Base-by-base conservation (phyloP, 2,888 invertebrate species). In the Agrenia bidenticulata region DNA sequence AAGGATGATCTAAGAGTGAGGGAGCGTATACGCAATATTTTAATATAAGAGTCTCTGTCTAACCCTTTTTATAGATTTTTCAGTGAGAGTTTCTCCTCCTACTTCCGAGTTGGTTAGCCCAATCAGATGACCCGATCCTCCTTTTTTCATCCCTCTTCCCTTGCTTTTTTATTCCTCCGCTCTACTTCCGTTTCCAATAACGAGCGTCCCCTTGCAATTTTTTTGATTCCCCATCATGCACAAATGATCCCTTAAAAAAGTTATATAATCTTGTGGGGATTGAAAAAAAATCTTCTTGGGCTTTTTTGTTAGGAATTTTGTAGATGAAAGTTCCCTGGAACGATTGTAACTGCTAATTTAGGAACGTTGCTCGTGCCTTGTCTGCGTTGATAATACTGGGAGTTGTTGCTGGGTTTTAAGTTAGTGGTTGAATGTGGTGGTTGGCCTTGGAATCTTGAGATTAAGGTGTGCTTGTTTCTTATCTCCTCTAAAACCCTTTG, bases 401-500 rank as follows among this genome's bases (percentile, higher is more conserved):
- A n/a, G n/a, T n/a, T 32, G 11, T 32, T 32, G 32, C 11, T 7
- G 32, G 32, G 4, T 4, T 32, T 4, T 32, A 32, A 11, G 4
- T 32, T 32, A 4, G 32, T 32, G 32, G 32, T 32, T 32, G 4
- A 11, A 11, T 32, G 45, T 45, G 15, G 56, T 57, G 39, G 56
- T 57, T 57, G 56, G 56, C 56, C 56, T 57, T 57, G 56, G 56
- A 51, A 19, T 57, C 27, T 55, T 55, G 15, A 55, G 27, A 57
- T 32, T 57, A 57, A 57, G 41, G 56, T 57, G 56, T 57, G 56
- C n/a, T 32, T 45, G 9, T 32, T 9, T 32, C 32, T 55, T 55
- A 57, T 57, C 56, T 57, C 56, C 19, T 37, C 37, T 39, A 57
- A 57, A 57, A 57, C 56, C 56, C 56, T 57, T 57, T 57, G 56